A percentile compares a stretch with the other conserved stretches of the same genome.
These are phyloP conservation scores for Dasypus novemcinctus DNA, from an alignment of 2,113 vertebrate genomes.

Conservation along the genomic window DNA sequence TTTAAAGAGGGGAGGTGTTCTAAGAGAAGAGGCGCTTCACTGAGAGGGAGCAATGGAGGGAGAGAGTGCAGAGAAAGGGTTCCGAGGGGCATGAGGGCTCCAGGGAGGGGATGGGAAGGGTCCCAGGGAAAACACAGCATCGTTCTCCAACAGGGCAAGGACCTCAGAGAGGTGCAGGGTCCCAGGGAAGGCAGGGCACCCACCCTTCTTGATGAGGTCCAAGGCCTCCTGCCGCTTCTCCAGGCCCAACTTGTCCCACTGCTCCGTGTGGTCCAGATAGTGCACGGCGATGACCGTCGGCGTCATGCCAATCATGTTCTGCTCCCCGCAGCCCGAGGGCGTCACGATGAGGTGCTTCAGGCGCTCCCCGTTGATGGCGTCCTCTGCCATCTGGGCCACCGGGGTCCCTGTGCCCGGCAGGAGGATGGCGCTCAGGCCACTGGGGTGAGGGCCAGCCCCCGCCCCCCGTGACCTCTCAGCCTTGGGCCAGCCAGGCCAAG, in stretches of 20 bases:
- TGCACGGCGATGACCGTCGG: slow-evolving; percentile 90
- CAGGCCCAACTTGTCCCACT: slow-evolving; percentile 88
- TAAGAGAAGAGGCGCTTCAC: neutral
- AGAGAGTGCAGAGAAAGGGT: slow-evolving; percentile 35
- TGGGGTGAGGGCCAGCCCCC: neutral
- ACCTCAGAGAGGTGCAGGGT: neutral
- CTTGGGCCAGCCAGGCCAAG: neutral
- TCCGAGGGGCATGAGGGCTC: neutral
- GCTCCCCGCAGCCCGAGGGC: slow-evolving; percentile 92
- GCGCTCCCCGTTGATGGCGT: slow-evolving; percentile 74
- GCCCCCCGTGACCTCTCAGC: slow-evolving; percentile 70
- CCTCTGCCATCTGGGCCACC: slow-evolving; percentile 77
- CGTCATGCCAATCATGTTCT: slow-evolving; percentile 91
- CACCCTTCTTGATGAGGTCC: slow-evolving; percentile 88
- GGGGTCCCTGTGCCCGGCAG: slow-evolving; percentile 76
- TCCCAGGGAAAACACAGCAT: neutral
- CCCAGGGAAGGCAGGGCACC: slow-evolving; percentile 62
- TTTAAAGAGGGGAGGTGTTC: neutral
- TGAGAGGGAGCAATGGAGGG: neutral
- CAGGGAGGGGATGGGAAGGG: no score
- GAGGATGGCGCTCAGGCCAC: neutral
- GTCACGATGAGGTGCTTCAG: slow-evolving; percentile 88
- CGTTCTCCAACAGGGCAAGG: neutral
- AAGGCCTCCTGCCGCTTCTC: slow-evolving; percentile 80
- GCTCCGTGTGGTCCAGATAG: slow-evolving; percentile 86